These are phyloP conservation scores for Globia sparganii DNA, from an alignment of 2,888 invertebrate species.

Conservation along the genomic window DNA sequence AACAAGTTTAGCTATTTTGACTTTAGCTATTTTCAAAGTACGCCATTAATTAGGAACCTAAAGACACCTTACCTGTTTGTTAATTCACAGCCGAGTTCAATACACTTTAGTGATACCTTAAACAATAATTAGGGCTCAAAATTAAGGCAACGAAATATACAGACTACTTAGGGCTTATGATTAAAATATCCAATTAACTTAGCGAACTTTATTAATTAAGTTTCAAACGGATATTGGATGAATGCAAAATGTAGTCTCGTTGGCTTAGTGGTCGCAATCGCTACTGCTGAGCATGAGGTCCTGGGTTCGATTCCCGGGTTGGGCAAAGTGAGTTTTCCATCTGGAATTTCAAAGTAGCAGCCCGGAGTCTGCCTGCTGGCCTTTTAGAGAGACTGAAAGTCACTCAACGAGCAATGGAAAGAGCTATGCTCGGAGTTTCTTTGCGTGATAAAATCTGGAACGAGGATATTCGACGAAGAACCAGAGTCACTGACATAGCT, in stretches of 20 bases:
- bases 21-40: background rate
- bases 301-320: background rate
- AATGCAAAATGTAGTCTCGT: background rate
- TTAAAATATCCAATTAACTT: slow-evolving; percentile 40
- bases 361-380: too few relatives aligned
- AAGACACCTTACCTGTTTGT: slow-evolving; percentile 17
- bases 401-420: too few relatives aligned
- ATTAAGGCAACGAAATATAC: slow-evolving; percentile 15
- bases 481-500: too few relatives aligned
- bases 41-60: slow-evolving; percentile 21
- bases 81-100: slow-evolving; percentile 33
- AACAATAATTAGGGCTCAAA: slow-evolving; percentile 43
- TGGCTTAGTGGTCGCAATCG: background rate
- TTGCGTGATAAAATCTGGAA: too few relatives aligned
- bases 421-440: too few relatives aligned
- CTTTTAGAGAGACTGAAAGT: too few relatives aligned
- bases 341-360: too few relatives aligned
- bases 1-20: too few relatives aligned
- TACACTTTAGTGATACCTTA: slow-evolving; percentile 30
- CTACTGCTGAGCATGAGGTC: too few relatives aligned
- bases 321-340: background rate
- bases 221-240: slow-evolving; percentile 1
- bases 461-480: too few relatives aligned
- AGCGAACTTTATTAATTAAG: slow-evolving; percentile 48
- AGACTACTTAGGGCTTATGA: slow-evolving; percentile 27